Evolutionary conservation across 2,797 vertebrate genomes (phyloP).

Genomic region (Acrossocheilus wenchowensis): DNA sequence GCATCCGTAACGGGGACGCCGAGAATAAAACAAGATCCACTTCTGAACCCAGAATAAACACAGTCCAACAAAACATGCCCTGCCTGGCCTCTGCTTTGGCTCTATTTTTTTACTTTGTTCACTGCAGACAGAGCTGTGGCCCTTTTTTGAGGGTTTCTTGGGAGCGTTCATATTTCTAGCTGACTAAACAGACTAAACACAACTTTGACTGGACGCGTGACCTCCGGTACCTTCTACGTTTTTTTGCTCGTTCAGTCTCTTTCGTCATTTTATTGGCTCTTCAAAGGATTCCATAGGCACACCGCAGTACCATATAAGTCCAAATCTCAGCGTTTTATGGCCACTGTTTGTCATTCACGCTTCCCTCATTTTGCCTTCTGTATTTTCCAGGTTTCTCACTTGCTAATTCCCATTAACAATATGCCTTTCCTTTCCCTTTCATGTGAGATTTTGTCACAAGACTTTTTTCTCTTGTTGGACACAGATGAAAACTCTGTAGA

Average conservation of each 20-base stretch:
- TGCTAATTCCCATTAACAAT: slow-evolving; percentile 33
- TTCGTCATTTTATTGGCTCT: slow-evolving; percentile 66
- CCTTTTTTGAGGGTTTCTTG: slow-evolving; percentile 61
- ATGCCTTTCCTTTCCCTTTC: background rate
- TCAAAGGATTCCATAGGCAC: slow-evolving; percentile 64
- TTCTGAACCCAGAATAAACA: slow-evolving; percentile 69
- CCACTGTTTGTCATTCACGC: slow-evolving; percentile 47
- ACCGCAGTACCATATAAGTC: slow-evolving; percentile 67
- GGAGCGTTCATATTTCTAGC: slow-evolving; percentile 77
- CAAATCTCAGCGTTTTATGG: slow-evolving; percentile 59
- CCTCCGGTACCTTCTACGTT: slow-evolving; percentile 62
- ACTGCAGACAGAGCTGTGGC: slow-evolving; percentile 68
- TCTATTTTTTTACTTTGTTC: slow-evolving; percentile 72
- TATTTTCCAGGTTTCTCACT: slow-evolving; percentile 4
- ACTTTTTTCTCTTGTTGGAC: slow-evolving; percentile 2
- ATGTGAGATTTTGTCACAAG: slow-evolving; percentile 12
- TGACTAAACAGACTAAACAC: slow-evolving; percentile 82
- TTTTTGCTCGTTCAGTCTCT: slow-evolving; percentile 53
- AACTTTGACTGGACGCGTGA: slow-evolving; percentile 66
- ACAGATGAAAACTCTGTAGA: slow-evolving; percentile 63
- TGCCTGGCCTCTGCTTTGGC: slow-evolving; percentile 69
- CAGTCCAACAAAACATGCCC: slow-evolving; percentile 67
- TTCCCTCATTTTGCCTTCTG: slow-evolving; percentile 33
- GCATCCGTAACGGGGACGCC: slow-evolving; percentile 71
- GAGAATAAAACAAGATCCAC: slow-evolving; percentile 73